Evolutionary conservation across 2,113 vertebrate species (phyloP).

Genomic region (Perognathus longimembris): DNA sequence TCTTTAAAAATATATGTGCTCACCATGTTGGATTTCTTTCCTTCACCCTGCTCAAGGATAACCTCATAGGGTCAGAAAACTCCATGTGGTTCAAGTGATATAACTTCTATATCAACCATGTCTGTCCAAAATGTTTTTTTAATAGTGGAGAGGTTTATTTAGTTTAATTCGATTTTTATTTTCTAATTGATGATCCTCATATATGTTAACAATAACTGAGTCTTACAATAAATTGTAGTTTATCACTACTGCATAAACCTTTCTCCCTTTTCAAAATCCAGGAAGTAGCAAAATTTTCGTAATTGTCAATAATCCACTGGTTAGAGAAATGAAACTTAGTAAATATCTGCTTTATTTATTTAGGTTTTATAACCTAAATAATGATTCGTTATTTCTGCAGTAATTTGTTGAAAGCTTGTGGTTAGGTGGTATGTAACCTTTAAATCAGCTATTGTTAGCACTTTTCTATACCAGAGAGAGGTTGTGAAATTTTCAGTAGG

Average conservation of each 20-base stretch:
- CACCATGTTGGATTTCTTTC: neutral
- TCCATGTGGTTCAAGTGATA: neutral
- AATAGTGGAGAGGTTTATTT: conserved; percentile 56
- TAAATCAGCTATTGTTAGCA: conserved; percentile 95
- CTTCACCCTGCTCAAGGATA: neutral
- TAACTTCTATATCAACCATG: neutral
- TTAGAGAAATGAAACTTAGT: conserved; percentile 45
- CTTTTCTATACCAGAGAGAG: conserved; percentile 91
- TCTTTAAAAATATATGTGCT: neutral
- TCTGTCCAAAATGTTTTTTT: neutral
- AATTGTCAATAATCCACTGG: conserved; percentile 27
- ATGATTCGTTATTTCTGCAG: conserved; percentile 83
- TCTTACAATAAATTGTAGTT: conserved; percentile 66
- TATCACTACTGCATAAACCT: neutral
- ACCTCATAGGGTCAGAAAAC: conserved; percentile 5
- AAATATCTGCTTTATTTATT: conserved; percentile 73
- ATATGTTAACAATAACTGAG: conserved; percentile 53
- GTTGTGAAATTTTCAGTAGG: conserved; percentile 84
- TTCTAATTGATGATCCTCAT: conserved; percentile 71
- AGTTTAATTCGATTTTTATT: conserved; percentile 51
- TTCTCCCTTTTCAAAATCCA: neutral
- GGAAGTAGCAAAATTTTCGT: neutral
- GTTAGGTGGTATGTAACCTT: conserved; percentile 93
- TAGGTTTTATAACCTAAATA: conserved; percentile 70
- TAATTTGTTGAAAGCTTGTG: conserved; percentile 91